Evolutionary conservation across 2,797 vertebrate species (phyloP).

Genomic region (Smutsia temminckii): DNA sequence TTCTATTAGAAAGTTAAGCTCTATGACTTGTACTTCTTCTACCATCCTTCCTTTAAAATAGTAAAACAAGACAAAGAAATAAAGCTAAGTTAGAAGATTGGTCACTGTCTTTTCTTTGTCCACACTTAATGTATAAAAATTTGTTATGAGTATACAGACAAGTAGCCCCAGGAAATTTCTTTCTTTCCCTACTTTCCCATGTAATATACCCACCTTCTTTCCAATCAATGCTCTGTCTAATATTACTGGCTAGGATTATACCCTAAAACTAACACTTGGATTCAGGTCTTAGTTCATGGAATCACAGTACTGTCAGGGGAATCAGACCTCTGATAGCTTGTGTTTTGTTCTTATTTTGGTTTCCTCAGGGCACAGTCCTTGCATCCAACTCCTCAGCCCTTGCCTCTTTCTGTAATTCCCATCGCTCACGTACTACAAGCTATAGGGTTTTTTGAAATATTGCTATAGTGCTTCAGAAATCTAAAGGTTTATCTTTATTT

Average conservation of each 20-base stretch:
- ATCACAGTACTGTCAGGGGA: not conserved
- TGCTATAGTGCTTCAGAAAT: not conserved
- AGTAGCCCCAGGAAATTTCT: not conserved
- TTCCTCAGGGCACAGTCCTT: not conserved
- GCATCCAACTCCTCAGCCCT: not conserved
- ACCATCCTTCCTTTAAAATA: not conserved
- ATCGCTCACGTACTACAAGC: not conserved
- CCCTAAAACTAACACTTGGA: not conserved
- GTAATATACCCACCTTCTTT: not conserved
- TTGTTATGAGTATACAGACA: not conserved
- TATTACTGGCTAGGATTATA: not conserved
- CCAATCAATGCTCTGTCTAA: not conserved
- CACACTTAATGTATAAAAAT: not conserved
- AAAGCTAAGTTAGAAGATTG: not conserved
- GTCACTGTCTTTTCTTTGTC: not conserved
- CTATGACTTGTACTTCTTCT: not conserved
- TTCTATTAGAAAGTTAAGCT: not conserved
- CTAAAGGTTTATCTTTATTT: not conserved
- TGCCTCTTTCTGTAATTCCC: not conserved
- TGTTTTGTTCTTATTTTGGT: not conserved
- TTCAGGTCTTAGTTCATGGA: not conserved
- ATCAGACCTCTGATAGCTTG: not conserved
- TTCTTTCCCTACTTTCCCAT: not conserved
- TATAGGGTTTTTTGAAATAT: not conserved
- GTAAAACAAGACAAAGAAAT: constrained; percentile 4